Base-by-base conservation (phyloP, 2,113 vertebrate species). In the Tretioscincus oriximinensis region DNA sequence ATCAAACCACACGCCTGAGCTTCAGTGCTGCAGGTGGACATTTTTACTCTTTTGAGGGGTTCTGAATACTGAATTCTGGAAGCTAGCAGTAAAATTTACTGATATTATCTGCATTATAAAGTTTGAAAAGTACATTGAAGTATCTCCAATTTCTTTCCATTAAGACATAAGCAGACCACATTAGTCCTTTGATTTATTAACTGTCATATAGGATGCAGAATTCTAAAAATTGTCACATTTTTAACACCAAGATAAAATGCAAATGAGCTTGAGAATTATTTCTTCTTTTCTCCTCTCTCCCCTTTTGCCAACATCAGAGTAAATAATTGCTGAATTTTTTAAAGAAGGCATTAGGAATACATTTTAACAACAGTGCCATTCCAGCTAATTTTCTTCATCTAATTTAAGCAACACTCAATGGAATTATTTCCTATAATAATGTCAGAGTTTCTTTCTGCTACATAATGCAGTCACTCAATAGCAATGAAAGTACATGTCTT, bases 351-450 rank as follows among this genome's bases (percentile, higher is more conserved):
- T 90, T 86, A 93, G 85, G 84, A 81, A 81, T 73, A 20, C 82
- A 81, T 90, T 91, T 91, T 86, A 86, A 77, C 21, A 88, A 78
- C 74, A 72, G 73, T 89, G 87, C 35, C 88, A 89, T 85, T 70
- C 47, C 85, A 89, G 84, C 78, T 92, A 88, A 87, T 90, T 94
- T 93, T 93, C 88, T 92, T 89, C 93, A 91, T 82, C 88, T 81
- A 84, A 64, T 64, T 84, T 90, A 89, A 89, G 91, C 72, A 85
- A 73, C 82, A 78, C 84, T 85, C 87, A 76, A 86, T 82, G 84
- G 88, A 90, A 90, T 90, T 81, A 85, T 85, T 89, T 86, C 81
- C 79, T 72, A 71, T 83, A 87, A 77, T 84, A 87, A 77, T 80
- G 63, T 79, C 22, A 1, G 84, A 90, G 88, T 85, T 87, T 86